Percentiles rank a stretch among this genome's conserved stretches.
Conservation (phyloP, 2,113 vertebrate species). For the Grammomys dolichurus region DNA sequence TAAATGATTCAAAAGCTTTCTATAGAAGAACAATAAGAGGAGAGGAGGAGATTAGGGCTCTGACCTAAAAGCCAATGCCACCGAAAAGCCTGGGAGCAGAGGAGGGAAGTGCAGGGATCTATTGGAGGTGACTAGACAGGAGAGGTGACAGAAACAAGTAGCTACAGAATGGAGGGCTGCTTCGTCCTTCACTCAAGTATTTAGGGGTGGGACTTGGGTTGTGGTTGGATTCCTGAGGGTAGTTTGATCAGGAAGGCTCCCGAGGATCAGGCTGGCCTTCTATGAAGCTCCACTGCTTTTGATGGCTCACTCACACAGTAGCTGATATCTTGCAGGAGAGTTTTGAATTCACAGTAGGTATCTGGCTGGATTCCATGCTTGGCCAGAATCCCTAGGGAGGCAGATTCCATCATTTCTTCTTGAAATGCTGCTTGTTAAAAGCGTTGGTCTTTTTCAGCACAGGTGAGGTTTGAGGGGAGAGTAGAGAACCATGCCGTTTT, state of each 20-base stretch:
- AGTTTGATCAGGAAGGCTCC: not conserved
- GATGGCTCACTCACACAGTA: not conserved
- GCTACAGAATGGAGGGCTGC: not conserved
- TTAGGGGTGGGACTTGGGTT: not conserved
- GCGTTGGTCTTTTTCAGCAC: not conserved
- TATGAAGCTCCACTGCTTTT: not conserved
- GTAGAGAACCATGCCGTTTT: not conserved
- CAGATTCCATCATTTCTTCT: not conserved
- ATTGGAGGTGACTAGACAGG: not conserved
- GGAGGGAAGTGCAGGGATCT: rapidly evolving
- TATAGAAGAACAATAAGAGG: not conserved
- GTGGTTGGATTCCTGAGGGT: not conserved
- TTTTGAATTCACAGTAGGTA: slow-evolving; percentile 34
- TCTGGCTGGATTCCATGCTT: not conserved
- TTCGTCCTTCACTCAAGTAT: not conserved
- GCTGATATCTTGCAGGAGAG: not conserved
- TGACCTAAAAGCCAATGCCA: not conserved
- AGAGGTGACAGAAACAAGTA: not conserved
- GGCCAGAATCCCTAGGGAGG: not conserved
- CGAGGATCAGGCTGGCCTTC: not conserved
- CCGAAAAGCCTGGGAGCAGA: not conserved
- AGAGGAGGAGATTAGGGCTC: not conserved
- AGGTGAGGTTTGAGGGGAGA: not conserved
- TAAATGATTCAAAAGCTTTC: not conserved
- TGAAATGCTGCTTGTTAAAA: slow-evolving; percentile 24